Evolutionary conservation across 2,888 invertebrate genomes (phyloP).

Genomic region (Theretra japonica): DNA sequence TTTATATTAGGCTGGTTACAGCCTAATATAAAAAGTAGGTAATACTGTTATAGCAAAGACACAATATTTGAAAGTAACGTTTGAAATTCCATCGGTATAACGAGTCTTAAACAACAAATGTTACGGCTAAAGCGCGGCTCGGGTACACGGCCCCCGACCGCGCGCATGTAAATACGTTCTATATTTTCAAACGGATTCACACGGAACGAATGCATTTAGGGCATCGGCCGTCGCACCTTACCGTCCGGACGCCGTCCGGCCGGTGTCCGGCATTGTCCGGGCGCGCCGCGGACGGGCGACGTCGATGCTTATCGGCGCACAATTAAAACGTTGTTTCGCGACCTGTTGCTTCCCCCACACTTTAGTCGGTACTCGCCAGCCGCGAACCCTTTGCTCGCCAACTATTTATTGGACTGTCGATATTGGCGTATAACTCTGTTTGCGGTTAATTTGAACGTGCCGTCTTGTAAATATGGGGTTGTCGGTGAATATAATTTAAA

Average conservation of each 20-base stretch:
- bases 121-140: neutral
- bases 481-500: neutral
- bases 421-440: slow-evolving; percentile 22
- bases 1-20: too few species aligned
- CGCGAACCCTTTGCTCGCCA: slow-evolving; percentile 53
- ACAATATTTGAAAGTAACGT: neutral
- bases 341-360: slow-evolving; percentile 78
- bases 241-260: slow-evolving; percentile 33
- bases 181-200: slow-evolving; percentile 37
- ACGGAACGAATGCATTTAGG: slow-evolving; percentile 63
- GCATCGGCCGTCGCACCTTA: slow-evolving; percentile 74
- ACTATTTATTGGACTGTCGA: slow-evolving; percentile 52
- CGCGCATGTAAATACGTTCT: slow-evolving; percentile 21
- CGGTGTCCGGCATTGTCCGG: slow-evolving; percentile 48
- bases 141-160: slow-evolving; percentile 4
- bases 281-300: slow-evolving; percentile 76
- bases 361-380: slow-evolving; percentile 54
- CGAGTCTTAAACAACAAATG: slow-evolving; percentile 12
- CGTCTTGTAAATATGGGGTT: neutral
- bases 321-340: slow-evolving; percentile 83
- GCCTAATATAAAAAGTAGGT: too few species aligned
- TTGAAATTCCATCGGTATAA: neutral
- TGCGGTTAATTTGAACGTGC: slow-evolving; percentile 18
- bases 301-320: slow-evolving; percentile 79
- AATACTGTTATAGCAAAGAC: neutral